Evolutionary conservation across 1,140 invertebrate genomes (phyloP).

Genomic region (Adoxophyes honmai): DNA sequence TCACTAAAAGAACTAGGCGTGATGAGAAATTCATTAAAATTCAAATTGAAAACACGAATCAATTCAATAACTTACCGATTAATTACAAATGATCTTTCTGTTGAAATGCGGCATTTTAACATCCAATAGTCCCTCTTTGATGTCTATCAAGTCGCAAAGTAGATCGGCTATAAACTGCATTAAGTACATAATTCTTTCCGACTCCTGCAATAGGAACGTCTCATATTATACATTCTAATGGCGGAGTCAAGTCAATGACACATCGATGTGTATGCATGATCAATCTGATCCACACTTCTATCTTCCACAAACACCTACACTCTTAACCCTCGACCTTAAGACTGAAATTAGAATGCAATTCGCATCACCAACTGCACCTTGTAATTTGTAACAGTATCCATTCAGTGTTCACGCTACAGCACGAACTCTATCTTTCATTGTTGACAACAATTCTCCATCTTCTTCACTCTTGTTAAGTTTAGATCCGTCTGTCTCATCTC

Average conservation of each 20-base stretch:
- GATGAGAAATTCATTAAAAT: too few species aligned
- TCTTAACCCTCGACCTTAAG: constrained; percentile 27
- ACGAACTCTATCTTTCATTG: constrained; percentile 62
- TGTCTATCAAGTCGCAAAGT: too few species aligned
- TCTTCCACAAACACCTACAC: background rate
- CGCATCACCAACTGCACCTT: constrained; percentile 8
- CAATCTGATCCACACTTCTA: constrained; percentile 21
- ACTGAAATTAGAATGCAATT: constrained; percentile 21
- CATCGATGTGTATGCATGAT: constrained; percentile 22
- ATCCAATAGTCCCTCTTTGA: too few species aligned
- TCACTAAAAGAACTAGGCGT: too few species aligned
- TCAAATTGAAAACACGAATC: too few species aligned
- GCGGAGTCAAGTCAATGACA: constrained; percentile 5
- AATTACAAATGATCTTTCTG: too few species aligned
- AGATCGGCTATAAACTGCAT: too few species aligned
- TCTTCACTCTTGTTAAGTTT: constrained; percentile 22
- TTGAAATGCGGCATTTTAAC: too few species aligned
- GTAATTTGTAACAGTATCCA: constrained; percentile 46
- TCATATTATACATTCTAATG: constrained; percentile 12
- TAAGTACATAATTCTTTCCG: background rate
- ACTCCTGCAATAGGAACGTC: background rate
- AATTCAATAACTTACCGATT: too few species aligned
- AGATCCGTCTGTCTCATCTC: background rate
- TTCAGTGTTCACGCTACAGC: constrained; percentile 66
- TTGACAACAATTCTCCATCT: constrained; percentile 50